These are phyloP conservation scores for Cebidichthys violaceus DNA, from an alignment of 2,113 vertebrate species.

Conservation along the genomic window DNA sequence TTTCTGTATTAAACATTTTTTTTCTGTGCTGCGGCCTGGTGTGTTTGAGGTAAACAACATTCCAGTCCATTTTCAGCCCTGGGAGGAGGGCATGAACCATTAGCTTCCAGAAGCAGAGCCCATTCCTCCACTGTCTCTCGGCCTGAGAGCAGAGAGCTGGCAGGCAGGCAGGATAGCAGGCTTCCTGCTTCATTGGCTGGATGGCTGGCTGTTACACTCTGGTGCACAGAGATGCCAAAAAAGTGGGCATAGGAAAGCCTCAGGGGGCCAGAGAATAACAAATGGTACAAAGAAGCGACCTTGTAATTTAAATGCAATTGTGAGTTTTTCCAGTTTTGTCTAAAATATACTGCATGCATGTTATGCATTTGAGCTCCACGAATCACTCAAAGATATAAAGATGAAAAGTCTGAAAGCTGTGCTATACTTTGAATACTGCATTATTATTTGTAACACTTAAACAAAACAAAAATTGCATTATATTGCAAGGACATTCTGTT, in stretches of 20 bases:
- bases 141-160: constrained; percentile 59
- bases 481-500: constrained; percentile 14
- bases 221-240: constrained; percentile 63
- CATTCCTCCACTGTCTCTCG: constrained; percentile 55
- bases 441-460: constrained; percentile 42
- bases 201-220: constrained; percentile 63
- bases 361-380: constrained; percentile 28
- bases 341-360: constrained; percentile 27
- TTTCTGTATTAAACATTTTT: constrained; percentile 30
- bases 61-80: constrained; percentile 69
- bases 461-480: constrained; percentile 2
- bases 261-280: constrained; percentile 43
- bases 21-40: constrained; percentile 41
- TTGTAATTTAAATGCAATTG: constrained; percentile 53
- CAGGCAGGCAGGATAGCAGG: constrained; percentile 56
- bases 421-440: constrained; percentile 35
- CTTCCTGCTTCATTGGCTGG: constrained; percentile 63
- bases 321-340: constrained; percentile 30
- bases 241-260: constrained; percentile 59
- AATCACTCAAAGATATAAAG: constrained; percentile 53
- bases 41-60: constrained; percentile 77
- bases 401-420: constrained; percentile 12
- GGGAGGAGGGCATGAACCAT: constrained; percentile 74
- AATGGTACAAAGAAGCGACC: constrained; percentile 33
- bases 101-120: constrained; percentile 63